Evolutionary conservation across 2,797 vertebrate species (phyloP), one percentile per base, ranked within the genome.

Genomic region (Echeneis naucrates): DNA sequence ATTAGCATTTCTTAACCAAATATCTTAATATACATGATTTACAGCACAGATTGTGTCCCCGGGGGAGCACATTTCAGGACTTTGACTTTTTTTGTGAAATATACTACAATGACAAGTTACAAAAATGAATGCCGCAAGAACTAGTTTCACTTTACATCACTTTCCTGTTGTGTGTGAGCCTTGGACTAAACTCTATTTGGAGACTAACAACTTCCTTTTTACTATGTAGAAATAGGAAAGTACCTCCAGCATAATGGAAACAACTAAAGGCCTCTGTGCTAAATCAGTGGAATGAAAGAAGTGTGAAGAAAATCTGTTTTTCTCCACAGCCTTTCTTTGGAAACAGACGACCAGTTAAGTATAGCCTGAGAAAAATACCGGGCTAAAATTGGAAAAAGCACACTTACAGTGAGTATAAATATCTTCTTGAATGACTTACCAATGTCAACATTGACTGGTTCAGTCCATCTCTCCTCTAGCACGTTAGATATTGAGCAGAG

Each of bases 401-500:
- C 2, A 40, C 19, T 55, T 24, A 65, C 4, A 72, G 47, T 6
- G 27, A 12, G 16, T 19, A 44, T n/a, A 58, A 59, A 8, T 10
- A 35, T n/a, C 69, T 68, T 64, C 17, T 60, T 37, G 55, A 13
- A 8, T 75, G 55, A 78, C 86, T 82, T 82, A 95, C 95, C 93
- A 19, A 96, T 35, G 14, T 88, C 83, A 71, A 97, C 42, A 17
- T 96, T 92, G 1, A 90, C 95, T 0, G 95, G 80, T 3, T 90
- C 91, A 48, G 90, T 95, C 96, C 96, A 97, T n/a, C 81, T 90
- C 85, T 97, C 96, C 3, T 93, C 90, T 0, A 85, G 79, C 14
- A 82, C 70, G 26, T 96, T 97, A 56, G 94, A 95, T 68, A 95
- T 92, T 4, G 94, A 94, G 79, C 96, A 97, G 51, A 97, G 91